Evolutionary conservation across 2,797 vertebrate genomes (phyloP), one percentile per base, ranked within the genome.

Genomic region (Coracias cyanogaster): DNA sequence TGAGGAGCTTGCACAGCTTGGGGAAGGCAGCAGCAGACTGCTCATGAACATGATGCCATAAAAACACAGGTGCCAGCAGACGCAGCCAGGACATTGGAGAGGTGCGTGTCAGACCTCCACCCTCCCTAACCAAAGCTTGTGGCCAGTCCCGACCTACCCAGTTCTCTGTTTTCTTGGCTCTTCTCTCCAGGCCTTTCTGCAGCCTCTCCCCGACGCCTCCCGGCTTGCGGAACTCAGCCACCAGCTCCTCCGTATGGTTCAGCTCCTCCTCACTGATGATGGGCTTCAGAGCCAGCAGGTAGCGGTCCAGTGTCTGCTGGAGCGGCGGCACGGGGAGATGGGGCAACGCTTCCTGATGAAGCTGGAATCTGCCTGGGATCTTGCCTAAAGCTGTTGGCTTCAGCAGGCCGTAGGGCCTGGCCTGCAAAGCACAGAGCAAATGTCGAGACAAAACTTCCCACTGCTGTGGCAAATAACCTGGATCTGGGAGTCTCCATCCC

Each of bases 141-240:
- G 49, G 33, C 20, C 15, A 37, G 61, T 35, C 35, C n/a, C 4
- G 0, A 97, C 98, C 91, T 98, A 99, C 99, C 99, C 99, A 99
- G 98, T 99, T 99, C 24, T 99, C 99, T 0, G 96, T 98, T 96
- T 99, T 99, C 89, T 90, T 98, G 51, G 99, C 99, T 67, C 98
- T 98, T 71, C 99, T 98, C 96, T 99, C 99, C 89, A 99, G 97
- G 46, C 99, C 98, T 86, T 98, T 99, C 98, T 99, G 99, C 72
- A 99, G 98, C 78, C 99, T 98, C 46, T 99, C 99, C 9, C 99
- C 99, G 0, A 99, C 99, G 0, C 99, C 99, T 2, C 99, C 99
- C 0, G 98, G 89, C 12, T 94, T 97, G 77, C 98, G 97, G 93
- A 99, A 99, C 81, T 99, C 99, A 0, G 98, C 94, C 92, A 99